These are phyloP conservation scores for Neodon shergylaensis DNA, from an alignment of 2,113 vertebrate species.

Conservation along the genomic window DNA sequence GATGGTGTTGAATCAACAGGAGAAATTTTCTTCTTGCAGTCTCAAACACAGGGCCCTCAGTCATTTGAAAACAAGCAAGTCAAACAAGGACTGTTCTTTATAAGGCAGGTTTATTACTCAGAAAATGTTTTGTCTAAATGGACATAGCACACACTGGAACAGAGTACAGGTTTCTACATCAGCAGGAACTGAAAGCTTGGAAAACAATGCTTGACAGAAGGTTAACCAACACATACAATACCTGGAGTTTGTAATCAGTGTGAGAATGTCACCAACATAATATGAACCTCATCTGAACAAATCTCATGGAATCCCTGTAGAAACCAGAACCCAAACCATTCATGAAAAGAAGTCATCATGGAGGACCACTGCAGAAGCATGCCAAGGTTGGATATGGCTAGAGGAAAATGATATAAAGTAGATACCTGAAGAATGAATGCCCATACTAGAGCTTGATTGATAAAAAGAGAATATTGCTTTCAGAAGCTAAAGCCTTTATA, in stretches of 20 bases:
- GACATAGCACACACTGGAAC: background rate
- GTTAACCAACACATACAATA: too few species aligned
- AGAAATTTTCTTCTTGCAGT: background rate
- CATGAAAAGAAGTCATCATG: background rate
- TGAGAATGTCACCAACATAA: background rate
- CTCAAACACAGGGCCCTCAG: background rate
- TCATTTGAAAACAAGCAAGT: background rate
- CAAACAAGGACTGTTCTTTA: background rate
- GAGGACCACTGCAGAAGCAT: background rate
- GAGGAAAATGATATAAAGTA: background rate
- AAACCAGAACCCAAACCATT: background rate
- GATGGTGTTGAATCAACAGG: background rate
- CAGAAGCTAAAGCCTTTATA: background rate
- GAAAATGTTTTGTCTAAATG: background rate
- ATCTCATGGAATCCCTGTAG: background rate
- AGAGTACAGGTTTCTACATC: rapidly evolving
- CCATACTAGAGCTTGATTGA: background rate
- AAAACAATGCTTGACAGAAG: background rate
- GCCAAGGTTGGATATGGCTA: background rate
- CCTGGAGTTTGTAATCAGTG: too few species aligned
- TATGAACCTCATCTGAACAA: background rate
- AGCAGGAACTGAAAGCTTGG: background rate
- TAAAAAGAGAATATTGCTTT: background rate
- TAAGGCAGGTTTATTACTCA: background rate
- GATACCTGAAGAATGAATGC: background rate